Conservation (phyloP, 2,888 invertebrate genomes). For the Plebejus anna region DNA sequence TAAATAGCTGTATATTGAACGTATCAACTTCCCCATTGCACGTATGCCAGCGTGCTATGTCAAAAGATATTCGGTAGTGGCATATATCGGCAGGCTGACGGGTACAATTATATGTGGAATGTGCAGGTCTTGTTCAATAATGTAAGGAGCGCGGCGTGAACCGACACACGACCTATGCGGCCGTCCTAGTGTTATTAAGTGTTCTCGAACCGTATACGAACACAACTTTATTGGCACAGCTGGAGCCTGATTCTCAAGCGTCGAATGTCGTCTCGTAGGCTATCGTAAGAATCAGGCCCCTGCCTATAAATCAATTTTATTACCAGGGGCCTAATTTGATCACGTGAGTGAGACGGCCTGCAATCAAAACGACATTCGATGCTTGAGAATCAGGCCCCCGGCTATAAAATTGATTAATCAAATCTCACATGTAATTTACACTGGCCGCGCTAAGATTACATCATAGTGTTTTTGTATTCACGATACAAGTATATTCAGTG, state of each 20-base stretch:
- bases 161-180: slow-evolving; percentile 21
- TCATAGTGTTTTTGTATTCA: slow-evolving; percentile 2
- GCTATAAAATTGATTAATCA: not conserved
- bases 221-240: not conserved
- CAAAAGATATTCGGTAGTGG: not conserved
- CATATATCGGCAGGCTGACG: not conserved
- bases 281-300: too few relatives aligned
- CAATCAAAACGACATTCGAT: too few relatives aligned
- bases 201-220: not conserved
- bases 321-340: too few relatives aligned
- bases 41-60: not conserved
- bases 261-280: too few relatives aligned
- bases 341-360: too few relatives aligned
- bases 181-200: not conserved
- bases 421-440: not conserved
- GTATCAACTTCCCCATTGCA: not conserved
- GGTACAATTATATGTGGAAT: not conserved
- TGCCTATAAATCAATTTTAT: too few relatives aligned
- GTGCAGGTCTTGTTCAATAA: slow-evolving; percentile 52
- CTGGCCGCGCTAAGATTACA: not conserved
- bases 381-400: too few relatives aligned
- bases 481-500: slow-evolving; percentile 18
- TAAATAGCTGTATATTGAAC: not conserved
- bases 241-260: too few relatives aligned
- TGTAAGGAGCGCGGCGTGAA: slow-evolving; percentile 48